Percentiles rank a stretch among this genome's conserved stretches.
Evolutionary conservation across 2,113 vertebrate species (phyloP).

Genomic region (Pangasianodon hypophthalmus): DNA sequence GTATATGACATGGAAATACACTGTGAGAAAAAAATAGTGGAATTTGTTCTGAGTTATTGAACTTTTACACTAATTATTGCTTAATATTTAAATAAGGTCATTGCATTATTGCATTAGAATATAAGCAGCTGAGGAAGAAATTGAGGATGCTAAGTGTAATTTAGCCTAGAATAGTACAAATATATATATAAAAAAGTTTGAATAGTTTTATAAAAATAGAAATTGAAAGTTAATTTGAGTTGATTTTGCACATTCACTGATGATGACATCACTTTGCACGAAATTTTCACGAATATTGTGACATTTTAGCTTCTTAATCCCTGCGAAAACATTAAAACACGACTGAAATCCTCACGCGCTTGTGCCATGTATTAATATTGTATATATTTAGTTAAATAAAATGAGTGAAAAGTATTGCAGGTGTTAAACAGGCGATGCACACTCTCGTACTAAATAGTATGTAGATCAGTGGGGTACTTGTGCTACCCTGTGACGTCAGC

Average conservation of each 20-base stretch:
- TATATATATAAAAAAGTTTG: no score
- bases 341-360: not conserved
- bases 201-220: not conserved
- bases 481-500: not conserved
- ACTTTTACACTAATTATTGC: not conserved
- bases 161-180: not conserved
- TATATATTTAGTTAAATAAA: not conserved
- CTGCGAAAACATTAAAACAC: no score
- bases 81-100: not conserved
- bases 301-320: not conserved
- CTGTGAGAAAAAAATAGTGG: not conserved
- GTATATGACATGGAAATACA: not conserved
- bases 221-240: not conserved
- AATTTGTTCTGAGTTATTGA: not conserved
- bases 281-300: not conserved
- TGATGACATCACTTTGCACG: not conserved
- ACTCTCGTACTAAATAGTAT: no score
- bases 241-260: not conserved
- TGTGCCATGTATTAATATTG: not conserved
- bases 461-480: not conserved
- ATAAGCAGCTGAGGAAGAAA: not conserved
- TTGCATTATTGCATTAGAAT: not conserved
- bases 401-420: not conserved
- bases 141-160: no score
- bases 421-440: not conserved